Base-by-base conservation (phyloP, 2,113 vertebrate genomes). In the Calidris pygmaea region DNA sequence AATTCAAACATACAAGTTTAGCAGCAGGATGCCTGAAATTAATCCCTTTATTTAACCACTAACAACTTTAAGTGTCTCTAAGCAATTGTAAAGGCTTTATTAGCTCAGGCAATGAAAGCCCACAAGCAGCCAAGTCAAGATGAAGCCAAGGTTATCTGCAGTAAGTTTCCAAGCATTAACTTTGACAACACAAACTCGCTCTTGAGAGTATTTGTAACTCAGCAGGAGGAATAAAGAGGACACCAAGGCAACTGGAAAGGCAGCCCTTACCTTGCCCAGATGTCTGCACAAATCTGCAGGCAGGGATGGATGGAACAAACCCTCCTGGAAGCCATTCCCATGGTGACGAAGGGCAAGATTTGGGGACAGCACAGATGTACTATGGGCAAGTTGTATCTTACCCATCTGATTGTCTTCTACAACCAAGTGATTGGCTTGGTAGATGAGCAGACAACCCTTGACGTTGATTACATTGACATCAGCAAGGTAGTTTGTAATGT, bases 1-100 rank as follows among this genome's bases (percentile, higher is more conserved):
- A 66, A 81, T 41, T 37, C 52, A 50, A 77, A 71, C 1, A 0
- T 8, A 34, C 19, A 6, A n/a, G 50, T 66, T 77, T 1, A 90
- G 71, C 95, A 76, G 85, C 68, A 56, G 93, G 94, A 91, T 26
- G 63, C 63, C 72, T 14, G 86, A 52, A 91, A 96, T 88, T 35
- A 94, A 96, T 90, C 79, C 90, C 60, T 90, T 90, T 67, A 89
- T 96, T 96, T 68, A 72, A 95, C 93, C 83, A 50, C 56, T 73
- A 83, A 87, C 95, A 87, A 41, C 65, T 82, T 74, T 15, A 86
- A 77, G 43, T 43, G 88, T 81, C 92, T 93, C 93, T 12, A 30
- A 95, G 95, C 88, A 67, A 93, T 45, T 74, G 82, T 60, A 91
- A 91, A 86, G 88, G 65, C 60, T 92, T 84, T 89, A 60, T 72